These are phyloP conservation scores for Heliconius cydno DNA, from an alignment of 2,888 invertebrate species.

Conservation along the genomic window DNA sequence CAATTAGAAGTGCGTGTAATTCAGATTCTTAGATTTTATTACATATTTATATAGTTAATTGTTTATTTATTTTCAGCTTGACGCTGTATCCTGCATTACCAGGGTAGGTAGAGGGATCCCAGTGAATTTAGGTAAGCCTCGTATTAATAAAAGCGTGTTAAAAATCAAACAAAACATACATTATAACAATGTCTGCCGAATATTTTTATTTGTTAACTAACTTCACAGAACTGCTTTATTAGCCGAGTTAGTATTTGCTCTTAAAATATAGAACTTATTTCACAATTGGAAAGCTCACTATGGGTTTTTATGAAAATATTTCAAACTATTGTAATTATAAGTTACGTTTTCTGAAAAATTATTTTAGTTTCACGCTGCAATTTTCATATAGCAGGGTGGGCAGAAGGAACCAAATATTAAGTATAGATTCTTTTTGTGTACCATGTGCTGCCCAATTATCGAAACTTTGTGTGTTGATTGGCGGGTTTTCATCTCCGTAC, in stretches of 20 bases:
- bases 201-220: conserved; percentile 3
- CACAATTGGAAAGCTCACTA: neutral
- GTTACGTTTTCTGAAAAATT: neutral
- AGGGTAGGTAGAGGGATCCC: neutral
- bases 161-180: neutral
- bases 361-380: neutral
- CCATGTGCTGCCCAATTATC: neutral
- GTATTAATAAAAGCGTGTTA: neutral
- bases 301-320: neutral
- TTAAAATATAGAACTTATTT: conserved; percentile 4
- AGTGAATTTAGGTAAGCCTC: neutral
- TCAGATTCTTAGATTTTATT: no score
- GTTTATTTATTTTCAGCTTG: neutral
- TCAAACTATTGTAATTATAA: neutral
- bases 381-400: neutral
- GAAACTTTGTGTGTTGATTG: neutral
- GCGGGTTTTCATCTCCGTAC: neutral
- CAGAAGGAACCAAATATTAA: neutral
- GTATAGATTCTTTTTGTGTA: neutral
- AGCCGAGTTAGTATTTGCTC: neutral
- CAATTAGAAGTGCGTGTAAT: no score
- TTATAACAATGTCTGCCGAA: neutral
- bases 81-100: neutral
- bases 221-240: neutral
- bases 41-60: no score